These are phyloP conservation scores for Andricus curvator DNA, from an alignment of 2,888 invertebrate genomes.

Conservation along the genomic window DNA sequence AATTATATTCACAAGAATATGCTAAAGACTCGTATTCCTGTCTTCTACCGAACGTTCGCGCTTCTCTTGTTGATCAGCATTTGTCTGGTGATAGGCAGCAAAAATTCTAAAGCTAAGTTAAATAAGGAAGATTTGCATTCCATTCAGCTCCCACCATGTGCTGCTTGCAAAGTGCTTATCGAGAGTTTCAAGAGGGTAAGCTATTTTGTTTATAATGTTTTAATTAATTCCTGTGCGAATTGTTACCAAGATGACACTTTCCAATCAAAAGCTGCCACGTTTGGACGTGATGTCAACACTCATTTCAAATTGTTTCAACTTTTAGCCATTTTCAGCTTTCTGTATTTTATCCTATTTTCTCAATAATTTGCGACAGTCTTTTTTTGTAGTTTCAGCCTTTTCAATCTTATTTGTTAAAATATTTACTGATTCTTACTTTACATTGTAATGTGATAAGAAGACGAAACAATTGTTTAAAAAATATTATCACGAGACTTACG, in stretches of 20 bases:
- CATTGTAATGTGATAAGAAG: too few relatives aligned
- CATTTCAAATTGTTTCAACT: constrained; percentile 19
- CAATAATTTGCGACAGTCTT: too few relatives aligned
- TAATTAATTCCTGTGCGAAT: constrained; percentile 18
- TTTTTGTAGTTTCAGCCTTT: too few relatives aligned
- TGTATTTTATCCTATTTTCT: too few relatives aligned
- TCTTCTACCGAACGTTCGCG: constrained; percentile 43
- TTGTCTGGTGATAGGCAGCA: constrained; percentile 38
- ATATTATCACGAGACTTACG: too few relatives aligned
- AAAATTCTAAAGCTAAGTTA: constrained; percentile 49
- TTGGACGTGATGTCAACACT: neutral
- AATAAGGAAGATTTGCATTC: constrained; percentile 72
- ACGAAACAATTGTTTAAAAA: too few relatives aligned
- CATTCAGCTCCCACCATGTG: constrained; percentile 86
- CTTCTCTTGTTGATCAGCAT: constrained; percentile 47
- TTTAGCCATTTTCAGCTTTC: neutral
- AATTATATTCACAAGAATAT: constrained; percentile 44
- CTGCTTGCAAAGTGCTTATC: constrained; percentile 86
- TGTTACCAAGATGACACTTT: neutral
- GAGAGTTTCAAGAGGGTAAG: constrained; percentile 86
- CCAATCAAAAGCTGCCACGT: constrained; percentile 32
- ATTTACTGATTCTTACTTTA: too few relatives aligned
- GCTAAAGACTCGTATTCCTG: constrained; percentile 42
- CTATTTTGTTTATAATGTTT: constrained; percentile 45
- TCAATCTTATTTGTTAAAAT: too few relatives aligned